Evolutionary conservation across 2,888 invertebrate genomes (phyloP), one percentile per base, ranked within the genome.

Genomic region (Patella depressa): DNA sequence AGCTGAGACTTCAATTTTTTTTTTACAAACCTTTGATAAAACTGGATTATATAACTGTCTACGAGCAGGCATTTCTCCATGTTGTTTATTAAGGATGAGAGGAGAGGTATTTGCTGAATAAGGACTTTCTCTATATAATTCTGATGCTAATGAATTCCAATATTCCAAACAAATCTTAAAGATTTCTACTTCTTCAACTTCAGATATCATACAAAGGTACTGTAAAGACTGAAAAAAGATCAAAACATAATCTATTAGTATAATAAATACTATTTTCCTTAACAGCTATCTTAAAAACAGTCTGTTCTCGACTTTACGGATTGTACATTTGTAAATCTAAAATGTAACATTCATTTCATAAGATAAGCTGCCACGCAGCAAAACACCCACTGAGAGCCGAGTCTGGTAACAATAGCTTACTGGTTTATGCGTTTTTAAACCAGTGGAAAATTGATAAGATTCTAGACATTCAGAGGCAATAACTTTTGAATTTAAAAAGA

Each of bases 131-230:
- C 96, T 95, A 91, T 99, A 99, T 86, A 99, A 93, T 91, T 98
- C 97, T 80, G 96, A 94, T 53, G 97, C 95, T 82, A 99, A 93
- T 80, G 95, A 95, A 93, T 98, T 98, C 99, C 99, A 99, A 92
- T 98, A 99, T 91, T 99, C 99, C 83, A 99, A 93, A 90, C 99
- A 99, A 84, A 99, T 99, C 93, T 99, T 99, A 92, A 99, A 99
- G 82, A 99, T 98, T 93, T 99, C 99, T 0, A 98, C 97, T 91
- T 99, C 99, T 85, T 99, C 99, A 3, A 99, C 99, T 93, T 98
- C 97, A 17, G 98, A 99, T 79, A 93, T 93, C 70, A 92, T 84
- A 53, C 93, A 90, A 79, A 93, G 86, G 82, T 93, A 92, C 78
- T 90, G 87, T 24, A 93, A 84, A 14, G 90, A 86, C 90, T 91